Evolutionary conservation across 2,113 vertebrate species (phyloP), one percentile per base, ranked within the genome.

Genomic region (Phainopepla nitens): DNA sequence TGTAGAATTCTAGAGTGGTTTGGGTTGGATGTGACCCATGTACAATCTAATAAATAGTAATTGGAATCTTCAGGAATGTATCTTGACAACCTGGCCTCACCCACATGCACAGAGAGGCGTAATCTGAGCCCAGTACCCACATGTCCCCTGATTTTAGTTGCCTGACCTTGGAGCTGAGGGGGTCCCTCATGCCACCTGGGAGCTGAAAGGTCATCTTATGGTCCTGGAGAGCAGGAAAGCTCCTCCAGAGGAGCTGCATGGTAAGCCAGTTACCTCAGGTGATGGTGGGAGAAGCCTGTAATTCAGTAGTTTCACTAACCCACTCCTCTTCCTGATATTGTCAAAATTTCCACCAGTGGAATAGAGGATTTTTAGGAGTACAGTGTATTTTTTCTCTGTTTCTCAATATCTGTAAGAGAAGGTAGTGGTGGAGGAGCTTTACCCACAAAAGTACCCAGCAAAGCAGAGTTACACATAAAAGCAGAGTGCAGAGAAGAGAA

Each of bases 141-240:
- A 5, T 13, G 22, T 21, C 7, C n/a, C 10, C 25, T 82, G 45
- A 53, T 71, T 79, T 85, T 51, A 19, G 25, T 42, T 53, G 33
- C 65, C 39, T 70, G 47, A 20, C 28, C 20, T 69, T 53, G n/a
- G 47, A 53, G 51, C 28, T 22, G 24, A 82, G 42, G 17, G 31
- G 54, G 14, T 47, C 41, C 9, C 23, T 82, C 13, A 8, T 0
- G 0, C 5, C 0, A 0, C 23, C 17, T 66, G 51, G n/a, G 17
- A 82, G 25, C 16, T 82, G n/a, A n/a, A 79, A 42, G 20, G 11
- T 77, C 27, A 25, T 42, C 28, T 25, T 58, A 0, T 20, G 33
- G 12, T 50, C 35, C 35, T 35, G 0, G 3, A 44, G 72, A 44
- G 41, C 35, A 72, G 58, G 44, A 33, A 60, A 15, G 12, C 21